These are phyloP conservation scores for Albula goreensis DNA, from an alignment of 2,113 vertebrate genomes.

Conservation along the genomic window DNA sequence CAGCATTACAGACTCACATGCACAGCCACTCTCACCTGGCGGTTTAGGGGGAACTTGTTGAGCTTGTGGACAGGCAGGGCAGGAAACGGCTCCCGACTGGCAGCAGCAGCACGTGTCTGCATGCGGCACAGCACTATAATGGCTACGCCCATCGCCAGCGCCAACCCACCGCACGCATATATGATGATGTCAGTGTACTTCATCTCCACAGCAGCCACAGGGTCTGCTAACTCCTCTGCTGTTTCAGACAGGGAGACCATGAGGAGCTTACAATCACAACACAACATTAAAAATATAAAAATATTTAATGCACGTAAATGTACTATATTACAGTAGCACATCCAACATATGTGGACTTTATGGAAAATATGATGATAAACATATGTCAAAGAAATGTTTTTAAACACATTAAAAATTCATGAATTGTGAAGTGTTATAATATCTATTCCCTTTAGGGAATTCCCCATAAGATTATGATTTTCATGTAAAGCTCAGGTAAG, in stretches of 20 bases:
- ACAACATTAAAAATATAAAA: neutral
- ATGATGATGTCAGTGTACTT: conserved; percentile 92
- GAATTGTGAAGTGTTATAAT: too few relatives aligned
- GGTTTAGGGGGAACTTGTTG: conserved; percentile 90
- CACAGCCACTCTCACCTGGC: conserved; percentile 75
- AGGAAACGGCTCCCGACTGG: conserved; percentile 79
- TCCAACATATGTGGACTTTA: too few relatives aligned
- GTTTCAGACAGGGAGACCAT: neutral
- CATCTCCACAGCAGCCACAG: conserved; percentile 73
- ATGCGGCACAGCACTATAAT: conserved; percentile 86
- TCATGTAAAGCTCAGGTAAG: too few relatives aligned
- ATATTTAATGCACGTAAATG: too few relatives aligned
- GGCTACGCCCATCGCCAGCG: conserved; percentile 81
- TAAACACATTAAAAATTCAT: neutral
- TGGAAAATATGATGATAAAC: neutral
- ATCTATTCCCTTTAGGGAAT: too few relatives aligned
- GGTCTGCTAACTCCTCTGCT: conserved; percentile 81
- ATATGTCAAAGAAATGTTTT: neutral
- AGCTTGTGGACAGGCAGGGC: conserved; percentile 90
- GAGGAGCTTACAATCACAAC: neutral
- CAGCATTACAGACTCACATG: too few relatives aligned
- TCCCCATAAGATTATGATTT: too few relatives aligned
- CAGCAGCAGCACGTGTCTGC: conserved; percentile 69
- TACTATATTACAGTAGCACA: too few relatives aligned
- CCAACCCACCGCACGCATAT: conserved; percentile 85